Base-by-base conservation (phyloP, 1,140 invertebrate genomes). In the Zaprionus inermis region DNA sequence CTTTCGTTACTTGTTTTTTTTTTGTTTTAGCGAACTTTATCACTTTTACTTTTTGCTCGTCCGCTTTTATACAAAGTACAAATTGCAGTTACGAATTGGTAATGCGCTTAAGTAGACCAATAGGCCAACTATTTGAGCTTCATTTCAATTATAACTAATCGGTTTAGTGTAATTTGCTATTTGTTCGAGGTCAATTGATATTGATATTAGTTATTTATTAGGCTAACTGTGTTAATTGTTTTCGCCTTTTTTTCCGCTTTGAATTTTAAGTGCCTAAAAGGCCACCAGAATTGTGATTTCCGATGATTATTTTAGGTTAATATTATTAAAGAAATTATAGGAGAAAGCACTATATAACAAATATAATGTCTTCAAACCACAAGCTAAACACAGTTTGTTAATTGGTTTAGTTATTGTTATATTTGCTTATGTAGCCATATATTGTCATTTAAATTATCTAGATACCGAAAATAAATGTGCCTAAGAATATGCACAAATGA, bases 91-190 rank as follows among this genome's bases (percentile, higher is more conserved):
- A 56, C 60, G 18, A 22, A 73, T 22, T 59, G 60, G 32, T 67
- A 61, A 72, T 72, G 64, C 60, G 69, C 69, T 72, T 56, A 71
- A 75, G 34, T 52, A 18, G 52, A 34, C 20, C 24, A 75, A 58
- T 67, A 44, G 41, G 34, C 11, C n/a, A 34, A 10, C 18, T 49
- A 51, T 69, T 73, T 58, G 38, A 63, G 72, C 54, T 34, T 68
- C 51, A 61, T 73, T 74, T 52, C 66, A 74, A 70, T 74, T 74
- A 63, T 58, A 63, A 69, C 63, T 74, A 74, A 74, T 63, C 72
- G 52, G 41, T 52, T 58, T 74, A 61, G 22, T 44, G 3, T 34
- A 12, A 22, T 36, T 36, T 32, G 24, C 7, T 51, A 30, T 41
- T 41, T 65, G 6, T 22, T 24, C n/a, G 46, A 32, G 32, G 20